Evolutionary conservation across 2,888 invertebrate species (phyloP), one percentile per base, ranked within the genome.

Genomic region (Amphiduros pacificus): DNA sequence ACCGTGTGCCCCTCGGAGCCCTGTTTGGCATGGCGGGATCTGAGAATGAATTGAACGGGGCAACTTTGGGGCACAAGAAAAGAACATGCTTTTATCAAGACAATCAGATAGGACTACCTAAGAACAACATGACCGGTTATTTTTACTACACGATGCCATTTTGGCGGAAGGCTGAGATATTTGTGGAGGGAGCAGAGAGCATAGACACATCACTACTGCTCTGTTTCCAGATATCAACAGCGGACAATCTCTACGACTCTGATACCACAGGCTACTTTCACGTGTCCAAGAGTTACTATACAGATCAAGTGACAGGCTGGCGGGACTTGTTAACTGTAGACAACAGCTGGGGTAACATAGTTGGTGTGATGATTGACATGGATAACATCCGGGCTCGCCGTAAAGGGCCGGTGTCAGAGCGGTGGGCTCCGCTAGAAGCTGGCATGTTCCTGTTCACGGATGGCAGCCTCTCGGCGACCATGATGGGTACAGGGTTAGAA

Each of bases 131-230:
- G 40, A 68, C 67, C 20, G 67, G 68, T 5, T 71, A 71, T 56
- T 53, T 71, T 36, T 64, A 64, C 48, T 62, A 62, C 27, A 68
- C 71, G 2, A 71, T 71, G 67, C 70, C 70, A 2, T 71, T 62
- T 50, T 71, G 71, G 71, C 24, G 60, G 2, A 55, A 55, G 1
- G 64, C 62, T 1, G 36, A 55, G 24, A 28, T 70, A 2, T 31
- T 26, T 0, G 11, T 70, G 24, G 63, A 69, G 44, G 64, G 68
- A 2, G 41, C 56, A 14, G 40, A 54, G 14, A 24, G 27, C 22
- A 11, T 65, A 9, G 32, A 41, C n/a, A 54, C 40, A 11, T 44
- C 55, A 2, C 32, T 24, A 3, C 17, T 61, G 24, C 36, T 68
- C 9, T 71, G 69, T 51, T 62, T 60, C 32, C 63, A 71, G 32